Percentiles rank a stretch among this genome's conserved stretches.
phyloP scores from a whole-genome alignment of 1,140 invertebrate genomes.

The Carposina sasakii region DNA sequence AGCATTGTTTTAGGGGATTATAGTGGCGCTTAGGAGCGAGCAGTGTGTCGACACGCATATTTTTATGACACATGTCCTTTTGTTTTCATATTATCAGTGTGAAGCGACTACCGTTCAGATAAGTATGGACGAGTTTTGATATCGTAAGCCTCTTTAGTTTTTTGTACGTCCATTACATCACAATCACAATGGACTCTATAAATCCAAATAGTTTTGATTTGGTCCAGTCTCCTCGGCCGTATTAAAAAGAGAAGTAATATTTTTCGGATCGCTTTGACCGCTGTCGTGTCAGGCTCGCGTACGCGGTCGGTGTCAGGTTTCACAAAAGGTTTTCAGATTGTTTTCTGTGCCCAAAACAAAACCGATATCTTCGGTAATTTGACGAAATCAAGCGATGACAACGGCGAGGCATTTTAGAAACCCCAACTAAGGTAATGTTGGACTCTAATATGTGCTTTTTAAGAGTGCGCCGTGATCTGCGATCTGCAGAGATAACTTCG shows the following conservation, averaged over 20 bases:
- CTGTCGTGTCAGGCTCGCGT: conserved; percentile 31
- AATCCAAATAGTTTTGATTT: too few relatives aligned
- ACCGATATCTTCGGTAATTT: conserved; percentile 57
- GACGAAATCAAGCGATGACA: conserved; percentile 54
- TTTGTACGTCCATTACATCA: too few relatives aligned
- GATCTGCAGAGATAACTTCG: conserved; percentile 31
- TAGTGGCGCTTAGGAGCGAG: conserved; percentile 44
- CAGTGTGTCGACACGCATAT: conserved; percentile 55
- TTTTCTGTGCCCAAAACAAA: conserved; percentile 63
- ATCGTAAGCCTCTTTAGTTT: conserved; percentile 19
- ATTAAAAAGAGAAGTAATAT: conserved; percentile 3
- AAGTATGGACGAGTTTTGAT: conserved; percentile 30
- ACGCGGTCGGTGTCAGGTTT: conserved; percentile 51
- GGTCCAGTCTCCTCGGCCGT: too few relatives aligned
- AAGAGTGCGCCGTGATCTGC: too few relatives aligned
- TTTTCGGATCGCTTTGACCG: conserved; percentile 26
- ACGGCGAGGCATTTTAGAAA: conserved; percentile 19
- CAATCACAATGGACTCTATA: too few relatives aligned
- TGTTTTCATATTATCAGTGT: conserved; percentile 54
- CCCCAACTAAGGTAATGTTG: conserved; percentile 8
- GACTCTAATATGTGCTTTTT: conserved; percentile 11
- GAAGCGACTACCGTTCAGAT: conserved; percentile 61
- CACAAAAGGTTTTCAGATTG: conserved; percentile 64
- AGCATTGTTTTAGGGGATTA: conserved; percentile 72
- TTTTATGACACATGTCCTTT: conserved; percentile 63